Percentiles rank a stretch among this genome's conserved stretches.
Evolutionary conservation across 1,140 invertebrate genomes (phyloP).

Genomic region (Trypoxylus dichotomus): DNA sequence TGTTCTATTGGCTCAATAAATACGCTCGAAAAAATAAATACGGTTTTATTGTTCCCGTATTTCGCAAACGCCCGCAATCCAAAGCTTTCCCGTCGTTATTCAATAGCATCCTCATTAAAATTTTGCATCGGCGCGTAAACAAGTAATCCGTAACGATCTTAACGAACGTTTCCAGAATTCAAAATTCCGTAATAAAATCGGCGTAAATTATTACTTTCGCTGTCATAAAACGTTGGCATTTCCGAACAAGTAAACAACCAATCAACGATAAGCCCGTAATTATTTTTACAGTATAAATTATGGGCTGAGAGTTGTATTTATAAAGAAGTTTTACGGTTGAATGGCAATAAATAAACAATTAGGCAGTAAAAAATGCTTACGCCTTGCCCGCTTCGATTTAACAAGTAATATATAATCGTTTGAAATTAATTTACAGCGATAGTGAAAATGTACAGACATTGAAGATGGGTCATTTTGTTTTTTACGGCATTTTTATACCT

Average conservation of each 20-base stretch:
- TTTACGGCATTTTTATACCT: neutral
- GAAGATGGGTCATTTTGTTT: neutral
- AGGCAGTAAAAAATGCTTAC: neutral
- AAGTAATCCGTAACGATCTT: conserved; percentile 2
- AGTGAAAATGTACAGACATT: conserved; percentile 2
- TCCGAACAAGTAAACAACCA: neutral
- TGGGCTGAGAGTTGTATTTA: neutral
- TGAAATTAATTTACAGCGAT: conserved; percentile 3
- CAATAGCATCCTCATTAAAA: neutral
- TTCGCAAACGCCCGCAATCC: neutral
- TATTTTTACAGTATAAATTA: conserved; percentile 2
- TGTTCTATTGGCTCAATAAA: neutral
- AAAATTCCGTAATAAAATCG: neutral
- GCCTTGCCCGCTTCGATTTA: neutral
- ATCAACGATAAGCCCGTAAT: conserved; percentile 1
- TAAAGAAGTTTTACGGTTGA: neutral
- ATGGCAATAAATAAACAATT: conserved; percentile 4
- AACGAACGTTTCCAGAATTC: neutral
- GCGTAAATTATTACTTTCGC: neutral
- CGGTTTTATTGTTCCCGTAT: neutral
- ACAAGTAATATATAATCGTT: conserved; percentile 4
- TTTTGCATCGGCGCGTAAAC: neutral
- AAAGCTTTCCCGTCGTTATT: neutral
- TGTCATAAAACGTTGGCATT: conserved; percentile 2
- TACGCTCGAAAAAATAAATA: neutral